Evolutionary conservation across 2,888 invertebrate genomes (phyloP).

Genomic region (Germaria angustata): DNA sequence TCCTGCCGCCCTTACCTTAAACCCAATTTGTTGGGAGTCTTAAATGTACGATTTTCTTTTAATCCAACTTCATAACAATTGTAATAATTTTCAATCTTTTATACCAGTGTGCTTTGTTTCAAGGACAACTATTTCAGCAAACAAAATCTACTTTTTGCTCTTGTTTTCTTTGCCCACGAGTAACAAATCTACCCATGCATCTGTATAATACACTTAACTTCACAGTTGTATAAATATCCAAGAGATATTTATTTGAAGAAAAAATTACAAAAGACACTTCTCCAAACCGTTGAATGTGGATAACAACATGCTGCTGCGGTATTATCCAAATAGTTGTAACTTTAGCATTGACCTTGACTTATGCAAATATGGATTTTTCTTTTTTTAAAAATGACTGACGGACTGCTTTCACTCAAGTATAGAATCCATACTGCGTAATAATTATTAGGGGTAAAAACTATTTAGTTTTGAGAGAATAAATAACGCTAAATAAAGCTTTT

Average conservation of each 20-base stretch:
- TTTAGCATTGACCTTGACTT: constrained; percentile 58
- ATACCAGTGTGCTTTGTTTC: not conserved
- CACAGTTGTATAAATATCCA: constrained; percentile 43
- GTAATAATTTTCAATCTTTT: not conserved
- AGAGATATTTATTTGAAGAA: constrained; percentile 32
- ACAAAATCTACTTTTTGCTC: not conserved
- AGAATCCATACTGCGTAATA: not conserved
- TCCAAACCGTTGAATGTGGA: constrained; percentile 6
- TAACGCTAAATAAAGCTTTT: too few species aligned
- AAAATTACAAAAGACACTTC: constrained; percentile 8
- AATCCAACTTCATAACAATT: not conserved
- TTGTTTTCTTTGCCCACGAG: not conserved
- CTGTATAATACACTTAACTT: constrained; percentile 33
- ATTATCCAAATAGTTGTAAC: constrained; percentile 6
- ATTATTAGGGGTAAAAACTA: not conserved
- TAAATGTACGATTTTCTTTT: too few species aligned
- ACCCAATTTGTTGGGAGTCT: too few species aligned
- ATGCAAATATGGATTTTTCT: constrained; percentile 41
- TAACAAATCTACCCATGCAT: constrained; percentile 17
- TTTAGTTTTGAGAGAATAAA: not conserved
- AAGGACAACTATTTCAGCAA: constrained; percentile 32
- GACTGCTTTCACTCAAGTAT: constrained; percentile 1
- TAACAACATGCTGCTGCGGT: not conserved
- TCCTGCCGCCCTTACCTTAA: too few species aligned
- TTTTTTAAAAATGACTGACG: not conserved